These are phyloP conservation scores for Catocala sponsa DNA, from an alignment of 2,888 invertebrate species.

Conservation along the genomic window DNA sequence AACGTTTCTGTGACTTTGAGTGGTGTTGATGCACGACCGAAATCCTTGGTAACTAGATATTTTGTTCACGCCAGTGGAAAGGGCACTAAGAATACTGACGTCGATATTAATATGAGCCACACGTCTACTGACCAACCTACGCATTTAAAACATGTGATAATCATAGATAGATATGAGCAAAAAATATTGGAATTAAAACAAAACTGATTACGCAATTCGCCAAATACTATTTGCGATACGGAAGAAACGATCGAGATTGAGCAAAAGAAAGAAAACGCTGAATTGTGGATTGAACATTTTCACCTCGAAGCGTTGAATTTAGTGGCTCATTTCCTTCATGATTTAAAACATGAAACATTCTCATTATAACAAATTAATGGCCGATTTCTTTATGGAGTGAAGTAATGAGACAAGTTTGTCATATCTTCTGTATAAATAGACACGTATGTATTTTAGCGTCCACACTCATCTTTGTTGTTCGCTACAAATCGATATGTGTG, in stretches of 20 bases:
- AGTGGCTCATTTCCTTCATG: slow-evolving; percentile 1
- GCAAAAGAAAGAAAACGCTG: slow-evolving; percentile 4
- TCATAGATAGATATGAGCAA: slow-evolving; percentile 9
- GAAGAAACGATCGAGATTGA: slow-evolving; percentile 17
- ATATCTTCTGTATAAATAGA: slow-evolving; percentile 52
- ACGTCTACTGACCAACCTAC: slow-evolving; percentile 9
- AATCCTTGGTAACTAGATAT: slow-evolving; percentile 11
- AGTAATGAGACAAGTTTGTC: slow-evolving; percentile 51
- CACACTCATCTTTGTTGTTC: slow-evolving; percentile 52
- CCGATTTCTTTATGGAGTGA: slow-evolving; percentile 34
- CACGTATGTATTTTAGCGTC: slow-evolving; percentile 59
- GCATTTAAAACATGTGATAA: slow-evolving; percentile 12
- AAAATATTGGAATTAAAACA: slow-evolving; percentile 13
- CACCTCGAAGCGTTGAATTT: not conserved
- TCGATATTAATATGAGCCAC: slow-evolving; percentile 8
- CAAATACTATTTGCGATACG: slow-evolving; percentile 28
- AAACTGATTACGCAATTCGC: slow-evolving; percentile 28
- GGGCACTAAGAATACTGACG: slow-evolving; percentile 7
- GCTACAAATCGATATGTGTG: slow-evolving; percentile 54
- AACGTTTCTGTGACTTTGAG: slow-evolving; percentile 5
- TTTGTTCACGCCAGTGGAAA: not conserved
- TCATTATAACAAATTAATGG: slow-evolving; percentile 24
- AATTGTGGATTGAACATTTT: not conserved
- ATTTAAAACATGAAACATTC: not conserved
- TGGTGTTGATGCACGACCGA: slow-evolving; percentile 8